Conservation (phyloP, 2,797 vertebrate species). For the Sarcophilus harrisii region DNA sequence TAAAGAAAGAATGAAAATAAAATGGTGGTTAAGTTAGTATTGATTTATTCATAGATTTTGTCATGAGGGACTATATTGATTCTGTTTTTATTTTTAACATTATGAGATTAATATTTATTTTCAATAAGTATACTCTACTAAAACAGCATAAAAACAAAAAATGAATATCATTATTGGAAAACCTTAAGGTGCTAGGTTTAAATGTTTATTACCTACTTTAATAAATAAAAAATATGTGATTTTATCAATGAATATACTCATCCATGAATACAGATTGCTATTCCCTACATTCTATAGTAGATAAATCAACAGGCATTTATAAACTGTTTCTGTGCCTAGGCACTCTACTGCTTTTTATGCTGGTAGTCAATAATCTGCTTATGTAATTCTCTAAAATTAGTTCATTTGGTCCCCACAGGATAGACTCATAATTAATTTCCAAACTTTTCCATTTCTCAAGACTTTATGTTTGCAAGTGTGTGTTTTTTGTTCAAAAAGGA, state of each 20-base stretch:
- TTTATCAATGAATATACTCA: neutral
- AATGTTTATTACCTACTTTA: neutral
- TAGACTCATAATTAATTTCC: neutral
- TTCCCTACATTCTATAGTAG: neutral
- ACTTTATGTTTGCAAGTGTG: neutral
- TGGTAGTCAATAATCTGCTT: neutral
- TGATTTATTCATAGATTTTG: constrained; percentile 13
- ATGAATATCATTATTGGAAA: neutral
- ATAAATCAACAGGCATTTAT: neutral
- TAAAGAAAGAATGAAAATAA: neutral
- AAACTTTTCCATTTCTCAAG: neutral
- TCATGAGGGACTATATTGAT: neutral
- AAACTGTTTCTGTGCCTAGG: neutral
- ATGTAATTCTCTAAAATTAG: neutral
- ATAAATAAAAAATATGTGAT: neutral
- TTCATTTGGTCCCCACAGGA: neutral
- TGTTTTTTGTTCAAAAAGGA: neutral
- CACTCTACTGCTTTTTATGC: neutral
- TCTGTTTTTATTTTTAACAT: constrained; percentile 4
- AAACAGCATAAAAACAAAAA: neutral
- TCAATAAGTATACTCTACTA: neutral
- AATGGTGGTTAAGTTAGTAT: constrained; percentile 12
- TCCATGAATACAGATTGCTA: neutral
- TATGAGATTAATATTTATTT: neutral
- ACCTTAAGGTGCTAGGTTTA: neutral